Percentiles rank a stretch among this genome's conserved stretches.
phyloP scores from a whole-genome alignment of 1,140 invertebrate genomes.

The Meloidogyne exigua region DNA sequence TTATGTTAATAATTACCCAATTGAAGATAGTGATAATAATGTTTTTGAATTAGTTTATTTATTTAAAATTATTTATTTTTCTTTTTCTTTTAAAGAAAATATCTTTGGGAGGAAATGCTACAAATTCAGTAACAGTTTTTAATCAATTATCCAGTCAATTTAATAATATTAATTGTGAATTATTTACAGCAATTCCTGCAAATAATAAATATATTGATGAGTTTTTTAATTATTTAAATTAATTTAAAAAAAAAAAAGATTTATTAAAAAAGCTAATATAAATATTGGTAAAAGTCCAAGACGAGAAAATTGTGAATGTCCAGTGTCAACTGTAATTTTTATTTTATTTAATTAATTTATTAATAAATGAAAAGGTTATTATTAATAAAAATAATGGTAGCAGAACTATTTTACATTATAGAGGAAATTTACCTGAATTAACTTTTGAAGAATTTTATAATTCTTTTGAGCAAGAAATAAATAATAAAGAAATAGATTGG shows the following conservation, averaged over 20 bases:
- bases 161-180: constrained; percentile 16
- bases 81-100: not conserved
- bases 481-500: constrained; percentile 23
- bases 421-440: constrained; percentile 39
- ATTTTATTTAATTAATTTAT: not conserved
- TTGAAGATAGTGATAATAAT: constrained; percentile 25
- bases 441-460: constrained; percentile 34
- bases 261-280: constrained; percentile 15
- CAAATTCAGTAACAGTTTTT: constrained; percentile 37
- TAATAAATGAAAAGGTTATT: not conserved
- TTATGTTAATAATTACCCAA: constrained; percentile 33
- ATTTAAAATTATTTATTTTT: not conserved
- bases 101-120: constrained; percentile 39
- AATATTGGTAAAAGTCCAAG: constrained; percentile 1
- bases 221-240: constrained; percentile 25
- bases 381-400: constrained; percentile 38
- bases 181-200: constrained; percentile 35
- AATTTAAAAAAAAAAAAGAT: not conserved
- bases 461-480: constrained; percentile 19
- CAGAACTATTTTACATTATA: constrained; percentile 46
- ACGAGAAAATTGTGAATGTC: constrained; percentile 15
- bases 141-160: constrained; percentile 18
- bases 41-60: constrained; percentile 1
- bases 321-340: constrained; percentile 38
- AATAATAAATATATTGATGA: constrained; percentile 32